Evolutionary conservation across 1,140 invertebrate genomes (phyloP), one percentile per base, ranked within the genome.

Genomic region (Drosophila elegans): DNA sequence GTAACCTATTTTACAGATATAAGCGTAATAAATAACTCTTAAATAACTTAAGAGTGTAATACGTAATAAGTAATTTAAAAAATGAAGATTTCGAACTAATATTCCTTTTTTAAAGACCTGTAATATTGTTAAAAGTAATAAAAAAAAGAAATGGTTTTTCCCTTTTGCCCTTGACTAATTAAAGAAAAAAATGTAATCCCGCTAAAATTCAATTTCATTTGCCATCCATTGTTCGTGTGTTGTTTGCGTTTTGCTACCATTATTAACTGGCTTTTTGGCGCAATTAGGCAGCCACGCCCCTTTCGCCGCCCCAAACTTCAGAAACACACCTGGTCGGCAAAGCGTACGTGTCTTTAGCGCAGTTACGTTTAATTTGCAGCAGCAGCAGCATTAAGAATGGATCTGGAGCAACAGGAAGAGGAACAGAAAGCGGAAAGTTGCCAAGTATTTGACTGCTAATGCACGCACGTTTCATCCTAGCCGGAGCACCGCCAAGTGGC

Each of bases 191-290:
- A 52, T 48, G 51, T 29, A 45, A 44, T 39, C 36, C 38, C 13
- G 48, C 48, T 27, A n/a, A 63, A 80, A 89, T 83, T 82, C 48
- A 77, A 86, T 89, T 86, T 34, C 41, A 77, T 62, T 73, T 25
- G 42, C 54, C 59, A 60, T 11, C 27, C 62, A 53, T 56, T 59
- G 54, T 86, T 73, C 64, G 46, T 68, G 59, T 75, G 52, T 66
- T 71, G 64, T 71, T 79, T 71, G 64, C 61, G 45, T 52, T 56
- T 44, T 46, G 48, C 36, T 76, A 27, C 59, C 59, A 52, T 79
- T 88, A 88, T 86, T 88, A 88, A 83, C 79, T 89, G 79, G 52
- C 80, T 88, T 86, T 89, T 83, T 83, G 76, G 69, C 84, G 76
- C 79, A 86, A 86, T 86, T 86, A 86, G 49, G 59, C 61, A 83